Base-by-base conservation (phyloP, 2,888 invertebrate genomes). In the Spatulosminthurus flaviceps region DNA sequence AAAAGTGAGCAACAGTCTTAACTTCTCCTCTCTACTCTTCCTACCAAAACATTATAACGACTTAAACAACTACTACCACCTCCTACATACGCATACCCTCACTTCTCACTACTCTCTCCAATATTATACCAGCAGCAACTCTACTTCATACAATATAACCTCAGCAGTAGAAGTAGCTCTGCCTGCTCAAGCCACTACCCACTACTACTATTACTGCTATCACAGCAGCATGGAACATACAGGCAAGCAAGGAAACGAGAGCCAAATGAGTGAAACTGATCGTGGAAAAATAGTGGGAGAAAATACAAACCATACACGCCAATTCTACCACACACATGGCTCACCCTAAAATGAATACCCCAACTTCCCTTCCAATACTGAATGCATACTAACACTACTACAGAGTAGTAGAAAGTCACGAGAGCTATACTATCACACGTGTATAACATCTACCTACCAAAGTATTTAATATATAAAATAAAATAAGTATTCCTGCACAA, bases 271-370 rank as follows among this genome's bases (percentile, higher is more conserved):
- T 67, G 67, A 67, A 64, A 67, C 67, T 67, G 67, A 67, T 67
- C 24, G 67, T 67, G 28, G 67, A 67, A 67, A 67, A 67, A 67
- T 29, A 67, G 67, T 67, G 67, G 67, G 67, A 67, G 67, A 67
- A 67, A 51, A 67, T 67, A 67, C 67, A 67, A 67, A 29, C 67
- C 67, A 13, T 29, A 67, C 67, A 67, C 29, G 51, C 51, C 51
- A 51, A 51, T 51, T 51, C 51, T 51, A 51, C 51, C 51, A n/a
- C 51, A 51, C 51, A 51, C 51, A 51, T 16, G 51, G 51, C 51
- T 51, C 67, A 19, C 67, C 64, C 64, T 22, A 64, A 64, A 13
- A 51, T 51, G 51, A 13, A 51, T 51, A 51, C 51, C 51, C 16
- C 16, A 4, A 51, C 5, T 51, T 51, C 51, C n/a, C 51, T 9